Evolutionary conservation across 2,113 vertebrate species (phyloP), one percentile per base, ranked within the genome.

Genomic region (Zosterops hypoxanthus): DNA sequence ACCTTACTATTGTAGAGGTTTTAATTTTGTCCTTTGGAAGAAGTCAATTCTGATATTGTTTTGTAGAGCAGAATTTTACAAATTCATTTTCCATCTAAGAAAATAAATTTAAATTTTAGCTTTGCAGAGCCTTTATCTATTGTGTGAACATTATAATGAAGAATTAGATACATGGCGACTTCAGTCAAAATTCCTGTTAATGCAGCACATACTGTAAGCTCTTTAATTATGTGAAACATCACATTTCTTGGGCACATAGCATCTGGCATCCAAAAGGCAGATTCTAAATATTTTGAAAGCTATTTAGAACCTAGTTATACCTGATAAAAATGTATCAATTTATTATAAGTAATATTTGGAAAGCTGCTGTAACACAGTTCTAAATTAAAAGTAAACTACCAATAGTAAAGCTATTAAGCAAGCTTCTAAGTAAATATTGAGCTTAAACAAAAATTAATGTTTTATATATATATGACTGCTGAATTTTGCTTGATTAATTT

Each of bases 101-200:
- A 96, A 94, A 80, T 88, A 68, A 94, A 92, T 64, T 55, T 44
- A 69, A 92, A 94, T 93, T 96, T 93, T 80, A 69, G 44, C 26
- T 57, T 78, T 68, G 19, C 55, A 23, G 16, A 78, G 49, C 49
- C 14, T 90, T 90, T 69, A 73, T 96, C 47, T 95, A 20, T 87
- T 71, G 47, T 81, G 60, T 69, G 53, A 95, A 88, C 50, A 64
- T 88, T 86, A 72, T 71, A 82, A 81, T 61, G 66, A 96, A 81
- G 44, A 92, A 86, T 94, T 92, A 86, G 80, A 34, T 84, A 36
- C 39, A 19, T 60, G 20, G 68, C 89, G 71, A 95, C 55, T 78
- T 95, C 92, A 94, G 90, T 65, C 55, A 95, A 96, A 92, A 84
- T 63, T 97, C 92, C 72, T 84, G 57, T 70, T 95, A 96, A 96